Percentiles rank a stretch among this genome's conserved stretches.
These are phyloP conservation scores for Diorhabda sublineata DNA, from an alignment of 1,140 invertebrate genomes.

Conservation along the genomic window DNA sequence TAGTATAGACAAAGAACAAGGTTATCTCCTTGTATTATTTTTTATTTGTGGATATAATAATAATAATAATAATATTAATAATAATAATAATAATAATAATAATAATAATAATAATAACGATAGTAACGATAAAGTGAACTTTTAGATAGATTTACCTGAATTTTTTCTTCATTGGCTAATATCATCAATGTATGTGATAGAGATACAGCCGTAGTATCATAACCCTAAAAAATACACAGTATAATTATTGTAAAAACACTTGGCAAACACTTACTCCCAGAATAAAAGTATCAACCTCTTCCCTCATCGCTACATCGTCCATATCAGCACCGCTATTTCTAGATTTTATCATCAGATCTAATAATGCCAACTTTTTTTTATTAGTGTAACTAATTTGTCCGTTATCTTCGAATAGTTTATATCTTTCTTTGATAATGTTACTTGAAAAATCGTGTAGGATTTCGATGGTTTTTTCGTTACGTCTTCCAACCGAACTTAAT, in stretches of 20 bases:
- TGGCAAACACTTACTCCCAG: conserved; percentile 58
- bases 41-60: too few relatives aligned
- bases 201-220: conserved; percentile 61
- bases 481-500: conserved; percentile 19
- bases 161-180: conserved; percentile 11
- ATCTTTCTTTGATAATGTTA: conserved; percentile 48
- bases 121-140: too few relatives aligned
- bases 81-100: too few relatives aligned
- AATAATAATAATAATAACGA: too few relatives aligned
- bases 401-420: conserved; percentile 4
- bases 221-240: conserved; percentile 35
- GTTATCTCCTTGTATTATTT: too few relatives aligned
- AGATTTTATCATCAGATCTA: conserved; percentile 66
- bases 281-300: conserved; percentile 86
- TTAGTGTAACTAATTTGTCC: conserved; percentile 14
- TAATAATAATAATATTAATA: too few relatives aligned
- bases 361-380: conserved; percentile 63
- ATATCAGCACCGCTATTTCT: conserved; percentile 55
- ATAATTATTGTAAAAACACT: background rate
- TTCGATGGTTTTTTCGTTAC: conserved; percentile 52
- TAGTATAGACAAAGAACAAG: too few relatives aligned
- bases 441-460: conserved; percentile 66
- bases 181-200: conserved; percentile 37
- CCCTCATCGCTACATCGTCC: conserved; percentile 65
- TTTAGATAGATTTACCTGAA: background rate